A percentile compares a stretch with the other conserved stretches of the same genome.
Conservation (phyloP, 2,797 vertebrate species). For the Syngnathus acus region DNA sequence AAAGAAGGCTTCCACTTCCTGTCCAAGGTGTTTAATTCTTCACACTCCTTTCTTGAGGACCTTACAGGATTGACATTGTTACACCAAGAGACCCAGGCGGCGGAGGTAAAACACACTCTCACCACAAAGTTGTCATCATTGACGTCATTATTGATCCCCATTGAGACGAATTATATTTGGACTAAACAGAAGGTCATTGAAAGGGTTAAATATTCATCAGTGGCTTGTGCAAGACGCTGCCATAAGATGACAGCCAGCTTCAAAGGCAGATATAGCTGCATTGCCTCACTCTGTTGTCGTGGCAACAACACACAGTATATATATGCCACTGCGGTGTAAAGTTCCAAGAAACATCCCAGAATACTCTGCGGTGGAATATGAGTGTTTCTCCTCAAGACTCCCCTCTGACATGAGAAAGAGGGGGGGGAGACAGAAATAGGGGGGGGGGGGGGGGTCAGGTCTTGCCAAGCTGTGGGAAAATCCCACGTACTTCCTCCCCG, state of each 20-base stretch:
- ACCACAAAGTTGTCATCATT: neutral
- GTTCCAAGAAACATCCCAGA: conserved; percentile 6
- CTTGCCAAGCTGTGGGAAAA: conserved; percentile 72
- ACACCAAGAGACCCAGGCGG: conserved; percentile 96
- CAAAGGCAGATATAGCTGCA: neutral
- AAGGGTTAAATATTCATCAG: no score
- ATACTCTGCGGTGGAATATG: conserved; percentile 29
- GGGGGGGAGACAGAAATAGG: conserved; percentile 35
- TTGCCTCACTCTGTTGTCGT: neutral
- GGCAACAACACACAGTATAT: neutral
- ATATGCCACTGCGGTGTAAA: neutral
- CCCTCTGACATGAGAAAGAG: conserved; percentile 62
- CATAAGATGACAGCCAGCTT: neutral
- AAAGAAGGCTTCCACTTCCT: conserved; percentile 90
- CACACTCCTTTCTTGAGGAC: conserved; percentile 97
- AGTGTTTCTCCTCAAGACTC: conserved; percentile 72
- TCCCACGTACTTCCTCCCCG: conserved; percentile 66
- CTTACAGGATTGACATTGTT: conserved; percentile 91
- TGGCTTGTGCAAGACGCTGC: neutral
- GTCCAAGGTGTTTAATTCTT: conserved; percentile 94
- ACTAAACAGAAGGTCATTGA: neutral
- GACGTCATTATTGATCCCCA: neutral
- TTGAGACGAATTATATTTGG: neutral
- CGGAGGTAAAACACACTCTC: conserved; percentile 78
- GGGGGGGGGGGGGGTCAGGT: conserved; percentile 28